Percentiles rank a stretch among this genome's conserved stretches.
Evolutionary conservation across 2,797 vertebrate species (phyloP).

Genomic region (Nannoperca australis): DNA sequence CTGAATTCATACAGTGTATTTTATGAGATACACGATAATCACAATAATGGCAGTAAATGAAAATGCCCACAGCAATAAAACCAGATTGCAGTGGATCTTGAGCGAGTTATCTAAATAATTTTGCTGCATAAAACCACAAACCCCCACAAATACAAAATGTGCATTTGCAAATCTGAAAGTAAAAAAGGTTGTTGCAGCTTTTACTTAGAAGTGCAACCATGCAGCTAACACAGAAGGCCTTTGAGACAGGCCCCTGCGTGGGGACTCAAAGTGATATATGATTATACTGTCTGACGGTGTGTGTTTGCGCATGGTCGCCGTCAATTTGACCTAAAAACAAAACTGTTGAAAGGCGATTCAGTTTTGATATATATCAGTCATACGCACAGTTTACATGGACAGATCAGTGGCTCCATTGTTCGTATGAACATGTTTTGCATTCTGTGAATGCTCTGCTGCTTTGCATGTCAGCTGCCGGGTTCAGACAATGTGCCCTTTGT

Average conservation of each 20-base stretch:
- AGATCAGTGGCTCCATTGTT: constrained; percentile 69
- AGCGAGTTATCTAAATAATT: constrained; percentile 6
- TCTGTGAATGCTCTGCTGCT: constrained; percentile 78
- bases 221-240: background rate
- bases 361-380: constrained; percentile 46
- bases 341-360: constrained; percentile 31
- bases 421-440: constrained; percentile 76
- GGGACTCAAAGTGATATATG: background rate
- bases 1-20: constrained; percentile 11
- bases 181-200: background rate
- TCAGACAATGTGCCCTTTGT: constrained; percentile 81
- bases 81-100: background rate
- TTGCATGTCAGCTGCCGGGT: constrained; percentile 76
- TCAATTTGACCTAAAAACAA: constrained; percentile 22
- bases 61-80: constrained; percentile 10
- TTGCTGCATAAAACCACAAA: constrained; percentile 13
- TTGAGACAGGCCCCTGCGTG: background rate
- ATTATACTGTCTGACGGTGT: background rate
- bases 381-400: constrained; percentile 61
- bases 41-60: background rate
- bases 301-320: background rate
- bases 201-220: background rate
- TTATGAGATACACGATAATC: constrained; percentile 18
- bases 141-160: background rate
- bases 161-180: background rate